Conservation (phyloP, 2,113 vertebrate genomes). For the Chaenogobius annularis region DNA sequence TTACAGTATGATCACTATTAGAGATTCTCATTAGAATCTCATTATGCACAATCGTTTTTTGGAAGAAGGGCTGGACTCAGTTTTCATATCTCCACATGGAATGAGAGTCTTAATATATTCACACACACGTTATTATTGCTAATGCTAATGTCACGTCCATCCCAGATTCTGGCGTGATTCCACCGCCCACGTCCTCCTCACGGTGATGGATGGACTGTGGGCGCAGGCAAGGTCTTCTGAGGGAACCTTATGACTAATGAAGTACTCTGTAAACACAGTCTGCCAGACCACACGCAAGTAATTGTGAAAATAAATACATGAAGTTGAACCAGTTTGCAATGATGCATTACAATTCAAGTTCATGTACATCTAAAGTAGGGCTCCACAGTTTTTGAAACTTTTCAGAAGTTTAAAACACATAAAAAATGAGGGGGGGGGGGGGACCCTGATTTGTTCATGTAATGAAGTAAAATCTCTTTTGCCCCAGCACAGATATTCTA, state of each 20-base stretch:
- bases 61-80: conserved; percentile 38
- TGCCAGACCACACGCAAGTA: not conserved
- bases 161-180: not conserved
- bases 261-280: not conserved
- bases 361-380: not conserved
- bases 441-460: too few relatives aligned
- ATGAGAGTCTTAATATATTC: conserved; percentile 44
- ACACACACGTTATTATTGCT: conserved; percentile 31
- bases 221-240: conserved; percentile 5
- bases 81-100: conserved; percentile 26
- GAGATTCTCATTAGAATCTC: conserved; percentile 54
- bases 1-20: conserved; percentile 62
- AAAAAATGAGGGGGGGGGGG: too few relatives aligned
- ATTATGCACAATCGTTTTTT: conserved; percentile 58
- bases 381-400: too few relatives aligned
- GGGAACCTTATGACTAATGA: conserved; percentile 6
- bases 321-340: not conserved
- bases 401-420: too few relatives aligned
- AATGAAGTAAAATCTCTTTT: too few relatives aligned
- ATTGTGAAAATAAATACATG: not conserved
- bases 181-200: not conserved
- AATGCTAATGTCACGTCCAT: not conserved
- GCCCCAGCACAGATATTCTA: too few relatives aligned
- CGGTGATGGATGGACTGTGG: conserved; percentile 2
- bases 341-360: not conserved